Conservation (phyloP, 1,140 invertebrate genomes). For the Bradysia coprophila region DNA sequence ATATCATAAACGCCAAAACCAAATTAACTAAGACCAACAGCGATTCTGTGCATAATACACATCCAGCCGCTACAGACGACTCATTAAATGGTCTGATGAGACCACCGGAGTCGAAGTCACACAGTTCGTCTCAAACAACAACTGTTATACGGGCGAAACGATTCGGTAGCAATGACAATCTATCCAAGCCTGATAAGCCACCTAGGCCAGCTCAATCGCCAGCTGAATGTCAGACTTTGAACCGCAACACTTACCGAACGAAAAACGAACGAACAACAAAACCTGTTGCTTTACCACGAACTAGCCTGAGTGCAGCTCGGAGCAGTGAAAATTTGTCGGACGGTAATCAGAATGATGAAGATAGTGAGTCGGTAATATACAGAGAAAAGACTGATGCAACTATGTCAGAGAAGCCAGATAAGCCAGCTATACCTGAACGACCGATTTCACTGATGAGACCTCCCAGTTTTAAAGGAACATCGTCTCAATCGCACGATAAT, state of each 20-base stretch:
- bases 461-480: constrained; percentile 26
- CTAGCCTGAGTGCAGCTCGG: constrained; percentile 17
- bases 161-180: constrained; percentile 12
- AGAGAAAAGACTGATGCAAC: constrained; percentile 10
- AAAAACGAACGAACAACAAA: constrained; percentile 12
- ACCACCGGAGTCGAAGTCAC: background rate
- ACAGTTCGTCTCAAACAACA: background rate
- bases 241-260: constrained; percentile 26
- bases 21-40: background rate
- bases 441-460: constrained; percentile 41
- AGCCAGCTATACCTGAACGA: constrained; percentile 50
- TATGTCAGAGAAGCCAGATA: constrained; percentile 12
- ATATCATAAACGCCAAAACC: background rate
- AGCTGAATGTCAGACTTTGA: constrained; percentile 27
- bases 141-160: constrained; percentile 6
- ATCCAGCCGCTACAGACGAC: background rate
- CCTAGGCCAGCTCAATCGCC: constrained; percentile 29
- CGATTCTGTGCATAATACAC: background rate
- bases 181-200: constrained; percentile 32
- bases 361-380: background rate
- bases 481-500: background rate
- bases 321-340: constrained; percentile 3
- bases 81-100: constrained; percentile 10
- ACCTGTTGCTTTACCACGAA: constrained; percentile 34
- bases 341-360: background rate